phyloP scores from a whole-genome alignment of 2,888 invertebrate genomes.

The Luperina nickerlii region DNA sequence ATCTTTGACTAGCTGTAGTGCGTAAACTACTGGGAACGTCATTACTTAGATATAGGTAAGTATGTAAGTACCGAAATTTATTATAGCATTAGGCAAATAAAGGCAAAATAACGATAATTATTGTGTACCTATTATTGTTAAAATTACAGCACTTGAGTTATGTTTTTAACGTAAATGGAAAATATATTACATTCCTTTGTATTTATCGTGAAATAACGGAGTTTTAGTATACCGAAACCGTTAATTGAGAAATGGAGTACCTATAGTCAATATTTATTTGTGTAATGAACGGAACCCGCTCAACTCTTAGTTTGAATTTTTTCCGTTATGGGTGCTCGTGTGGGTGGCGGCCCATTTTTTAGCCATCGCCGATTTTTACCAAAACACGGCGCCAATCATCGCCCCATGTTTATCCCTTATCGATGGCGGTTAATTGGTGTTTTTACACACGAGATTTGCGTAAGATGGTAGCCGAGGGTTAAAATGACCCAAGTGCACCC shows the following conservation, averaged over 20 bases:
- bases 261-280: neutral
- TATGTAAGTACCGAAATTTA: too few relatives aligned
- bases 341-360: slow-evolving; percentile 75
- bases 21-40: too few relatives aligned
- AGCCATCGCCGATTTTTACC: slow-evolving; percentile 66
- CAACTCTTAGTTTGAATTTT: slow-evolving; percentile 16
- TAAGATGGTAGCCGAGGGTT: slow-evolving; percentile 76
- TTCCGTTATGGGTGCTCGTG: slow-evolving; percentile 58
- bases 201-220: neutral
- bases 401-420: slow-evolving; percentile 76
- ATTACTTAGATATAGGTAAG: too few relatives aligned
- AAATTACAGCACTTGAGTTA: too few relatives aligned
- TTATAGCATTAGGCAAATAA: too few relatives aligned
- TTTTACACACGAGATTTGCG: slow-evolving; percentile 75
- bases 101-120: too few relatives aligned
- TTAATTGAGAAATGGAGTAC: too few relatives aligned
- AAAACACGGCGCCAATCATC: slow-evolving; percentile 78
- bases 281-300: slow-evolving; percentile 50
- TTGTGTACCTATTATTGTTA: too few relatives aligned
- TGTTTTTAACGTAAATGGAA: too few relatives aligned
- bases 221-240: too few relatives aligned
- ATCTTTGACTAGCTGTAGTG: too few relatives aligned
- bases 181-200: neutral
- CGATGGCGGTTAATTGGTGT: slow-evolving; percentile 82
- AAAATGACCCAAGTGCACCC: slow-evolving; percentile 30